Evolutionary conservation across 1,140 invertebrate genomes (phyloP), one percentile per base, ranked within the genome.

Genomic region (Lordiphosa collinella): DNA sequence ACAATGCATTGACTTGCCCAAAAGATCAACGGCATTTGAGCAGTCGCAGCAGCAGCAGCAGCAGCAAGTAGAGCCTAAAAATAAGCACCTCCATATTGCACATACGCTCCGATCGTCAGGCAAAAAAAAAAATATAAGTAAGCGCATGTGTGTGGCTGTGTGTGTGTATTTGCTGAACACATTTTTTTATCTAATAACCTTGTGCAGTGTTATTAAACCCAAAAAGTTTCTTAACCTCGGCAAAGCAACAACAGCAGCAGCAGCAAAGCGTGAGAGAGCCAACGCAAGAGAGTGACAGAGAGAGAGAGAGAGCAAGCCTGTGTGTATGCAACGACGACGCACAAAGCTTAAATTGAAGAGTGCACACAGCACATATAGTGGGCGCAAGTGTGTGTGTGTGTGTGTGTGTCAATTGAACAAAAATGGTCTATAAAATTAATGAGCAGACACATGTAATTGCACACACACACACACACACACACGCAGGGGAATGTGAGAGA

Each of bases 181-280:
- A 70, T 88, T 85, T 86, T 72, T 80, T 88, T 88, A 85, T 88
- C 86, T 88, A 88, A 88, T 88, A 88, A 88, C 86, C 86, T 88
- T 88, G 86, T 86, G 68, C 63, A 85, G 76, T 88, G 86, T 88
- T 88, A 84, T 88, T 88, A 88, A 88, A 88, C 86, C 82, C 86
- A 84, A 88, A 86, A 88, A 88, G 86, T 88, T 88, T 88, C 71
- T 88, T 88, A 72, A 88, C 86, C 86, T 86, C 74, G 38, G 37
- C 47, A 48, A 37, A 55, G 62, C 49, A 41, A 50, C 56, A 61
- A 61, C 59, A 58, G 16, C 48, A 16, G 50, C 36, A 49, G 22
- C 11, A 44, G 56, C 57, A 37, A 47, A 61, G 49, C 59, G 58
- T 62, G 14, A 22, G 18, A 22, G 16, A 57, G 47, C 29, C 36